phyloP scores from a whole-genome alignment of 2,888 invertebrate genomes.

The Drosophila maculinotata region DNA sequence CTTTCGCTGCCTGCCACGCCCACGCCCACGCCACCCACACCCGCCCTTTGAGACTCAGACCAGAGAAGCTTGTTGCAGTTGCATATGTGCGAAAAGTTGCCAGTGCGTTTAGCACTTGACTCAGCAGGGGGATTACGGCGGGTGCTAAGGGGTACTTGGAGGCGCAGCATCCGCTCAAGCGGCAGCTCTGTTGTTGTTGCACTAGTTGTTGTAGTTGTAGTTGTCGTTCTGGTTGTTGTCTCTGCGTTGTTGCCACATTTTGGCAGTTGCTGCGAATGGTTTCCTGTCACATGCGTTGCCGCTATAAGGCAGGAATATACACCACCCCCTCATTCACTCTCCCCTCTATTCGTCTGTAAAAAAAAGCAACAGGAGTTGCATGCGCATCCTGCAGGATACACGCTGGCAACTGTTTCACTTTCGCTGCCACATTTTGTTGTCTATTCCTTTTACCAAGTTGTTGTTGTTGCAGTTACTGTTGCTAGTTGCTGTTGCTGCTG shows the following conservation, averaged over 20 bases:
- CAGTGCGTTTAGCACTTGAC: constrained; percentile 69
- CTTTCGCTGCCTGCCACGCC: constrained; percentile 50
- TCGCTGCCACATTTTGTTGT: constrained; percentile 52
- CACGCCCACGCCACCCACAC: constrained; percentile 22
- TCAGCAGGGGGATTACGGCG: constrained; percentile 11
- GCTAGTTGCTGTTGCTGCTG: too few species aligned
- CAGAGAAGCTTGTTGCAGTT: constrained; percentile 54
- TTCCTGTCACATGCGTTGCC: constrained; percentile 74
- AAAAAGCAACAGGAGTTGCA: constrained; percentile 55
- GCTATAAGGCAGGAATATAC: constrained; percentile 55
- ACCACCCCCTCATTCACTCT: constrained; percentile 6
- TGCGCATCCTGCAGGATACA: constrained; percentile 66
- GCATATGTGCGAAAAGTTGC: constrained; percentile 72
- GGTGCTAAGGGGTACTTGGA: constrained; percentile 1
- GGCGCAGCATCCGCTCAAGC: constrained; percentile 60
- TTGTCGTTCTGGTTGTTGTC: constrained; percentile 48
- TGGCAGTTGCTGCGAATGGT: constrained; percentile 75
- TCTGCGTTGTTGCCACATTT: constrained; percentile 72
- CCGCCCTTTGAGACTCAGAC: constrained; percentile 43
- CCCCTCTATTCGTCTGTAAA: constrained; percentile 21
- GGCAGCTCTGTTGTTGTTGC: constrained; percentile 49
- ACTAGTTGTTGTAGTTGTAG: constrained; percentile 37
- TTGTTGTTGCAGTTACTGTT: constrained; percentile 1
- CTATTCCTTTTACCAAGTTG: constrained; percentile 39
- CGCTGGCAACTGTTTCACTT: constrained; percentile 72